phyloP scores from a whole-genome alignment of 2,888 invertebrate genomes.

The Cryptophagus acutangulus region DNA sequence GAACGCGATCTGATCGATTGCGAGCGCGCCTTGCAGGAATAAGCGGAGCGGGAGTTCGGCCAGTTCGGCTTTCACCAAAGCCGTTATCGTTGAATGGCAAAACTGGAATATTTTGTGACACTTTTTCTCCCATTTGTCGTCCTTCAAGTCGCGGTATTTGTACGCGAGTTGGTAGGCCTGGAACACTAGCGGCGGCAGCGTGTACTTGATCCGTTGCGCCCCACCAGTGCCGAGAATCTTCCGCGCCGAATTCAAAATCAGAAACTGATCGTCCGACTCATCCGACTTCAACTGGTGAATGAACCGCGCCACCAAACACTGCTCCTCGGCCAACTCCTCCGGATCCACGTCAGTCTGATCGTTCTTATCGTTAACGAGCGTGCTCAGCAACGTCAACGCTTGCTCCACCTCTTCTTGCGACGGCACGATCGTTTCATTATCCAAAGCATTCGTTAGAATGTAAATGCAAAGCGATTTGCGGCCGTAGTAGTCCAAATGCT shows the following conservation, averaged over 20 bases:
- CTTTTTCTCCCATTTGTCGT: conserved; percentile 98
- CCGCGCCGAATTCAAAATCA: conserved; percentile 83
- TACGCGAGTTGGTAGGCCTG: conserved; percentile 87
- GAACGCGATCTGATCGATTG: conserved; percentile 87
- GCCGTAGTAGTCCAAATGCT: conserved; percentile 83
- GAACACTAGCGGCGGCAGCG: conserved; percentile 91
- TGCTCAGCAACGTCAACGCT: conserved; percentile 63
- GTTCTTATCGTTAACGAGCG: conserved; percentile 83
- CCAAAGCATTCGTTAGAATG: conserved; percentile 83
- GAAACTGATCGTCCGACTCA: conserved; percentile 79
- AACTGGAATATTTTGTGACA: conserved; percentile 98
- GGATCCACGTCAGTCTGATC: conserved; percentile 69
- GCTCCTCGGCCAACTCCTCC: conserved; percentile 96
- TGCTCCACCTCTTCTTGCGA: conserved; percentile 78
- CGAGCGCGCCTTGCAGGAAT: conserved; percentile 92
- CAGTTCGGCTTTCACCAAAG: conserved; percentile 90
- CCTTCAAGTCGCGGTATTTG: conserved; percentile 76
- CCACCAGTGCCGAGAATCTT: conserved; percentile 89
- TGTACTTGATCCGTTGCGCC: conserved; percentile 78
- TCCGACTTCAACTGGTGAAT: conserved; percentile 80
- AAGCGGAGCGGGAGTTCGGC: conserved; percentile 89
- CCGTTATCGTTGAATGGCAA: conserved; percentile 92
- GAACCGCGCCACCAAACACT: conserved; percentile 84
- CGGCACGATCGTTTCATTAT: conserved; percentile 81
- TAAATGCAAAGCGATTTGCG: conserved; percentile 82